Evolutionary conservation across 2,888 invertebrate genomes (phyloP).

Genomic region (Tanytarsus gracilentus): DNA sequence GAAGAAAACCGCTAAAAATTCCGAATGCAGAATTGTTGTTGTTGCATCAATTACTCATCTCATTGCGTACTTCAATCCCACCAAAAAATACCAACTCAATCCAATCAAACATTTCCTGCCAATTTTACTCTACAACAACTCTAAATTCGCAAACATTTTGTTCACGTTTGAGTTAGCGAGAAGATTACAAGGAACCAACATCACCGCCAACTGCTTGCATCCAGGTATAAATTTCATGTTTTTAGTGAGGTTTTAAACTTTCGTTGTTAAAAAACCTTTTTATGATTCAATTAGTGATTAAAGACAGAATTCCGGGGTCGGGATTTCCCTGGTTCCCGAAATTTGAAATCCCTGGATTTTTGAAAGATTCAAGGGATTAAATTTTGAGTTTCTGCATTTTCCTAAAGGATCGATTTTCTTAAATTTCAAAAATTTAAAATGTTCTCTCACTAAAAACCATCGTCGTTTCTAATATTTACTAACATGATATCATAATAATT

Average conservation of each 20-base stretch:
- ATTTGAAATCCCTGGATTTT: neutral
- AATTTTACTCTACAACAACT: constrained; percentile 65
- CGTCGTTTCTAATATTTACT: too few relatives aligned
- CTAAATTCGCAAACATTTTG: constrained; percentile 76
- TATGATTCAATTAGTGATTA: too few relatives aligned
- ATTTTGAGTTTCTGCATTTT: too few relatives aligned
- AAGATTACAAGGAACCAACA: constrained; percentile 63
- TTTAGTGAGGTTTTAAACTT: too few relatives aligned
- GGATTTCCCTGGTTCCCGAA: too few relatives aligned
- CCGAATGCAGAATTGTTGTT: constrained; percentile 64
- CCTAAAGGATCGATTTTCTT: too few relatives aligned
- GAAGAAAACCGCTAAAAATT: constrained; percentile 52
- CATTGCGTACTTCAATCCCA: constrained; percentile 59
- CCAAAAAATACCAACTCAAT: constrained; percentile 53
- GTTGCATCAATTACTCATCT: constrained; percentile 75
- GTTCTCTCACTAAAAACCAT: too few relatives aligned
- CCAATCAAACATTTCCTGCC: constrained; percentile 57
- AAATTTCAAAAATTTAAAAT: too few relatives aligned
- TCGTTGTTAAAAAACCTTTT: too few relatives aligned
- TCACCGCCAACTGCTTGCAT: constrained; percentile 78
- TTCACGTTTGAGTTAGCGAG: constrained; percentile 70
- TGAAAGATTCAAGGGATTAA: neutral
- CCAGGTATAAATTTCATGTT: constrained; percentile 67
- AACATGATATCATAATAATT: too few relatives aligned
- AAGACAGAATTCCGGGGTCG: too few relatives aligned